phyloP scores from a whole-genome alignment of 2,113 vertebrate genomes.

The Cinclus mexicanus region DNA sequence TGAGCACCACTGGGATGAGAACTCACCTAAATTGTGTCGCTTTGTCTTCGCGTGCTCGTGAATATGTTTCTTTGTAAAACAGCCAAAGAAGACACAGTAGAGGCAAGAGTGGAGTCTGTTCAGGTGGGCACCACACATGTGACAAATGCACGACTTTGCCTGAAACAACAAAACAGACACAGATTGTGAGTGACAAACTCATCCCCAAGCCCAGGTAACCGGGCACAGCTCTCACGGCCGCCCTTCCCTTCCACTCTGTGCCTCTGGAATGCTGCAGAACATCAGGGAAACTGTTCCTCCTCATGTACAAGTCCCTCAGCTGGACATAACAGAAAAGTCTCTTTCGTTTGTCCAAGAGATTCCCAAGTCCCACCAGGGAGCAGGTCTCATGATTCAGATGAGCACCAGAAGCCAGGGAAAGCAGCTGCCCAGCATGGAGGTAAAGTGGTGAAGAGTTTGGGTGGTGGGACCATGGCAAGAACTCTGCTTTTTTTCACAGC shows the following conservation, averaged over 20 bases:
- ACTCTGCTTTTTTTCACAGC: background rate
- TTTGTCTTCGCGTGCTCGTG: slow-evolving; percentile 98
- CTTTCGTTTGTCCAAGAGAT: background rate
- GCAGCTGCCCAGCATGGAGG: background rate
- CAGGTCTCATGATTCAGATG: background rate
- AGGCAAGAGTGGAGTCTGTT: slow-evolving; percentile 98
- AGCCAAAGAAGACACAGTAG: slow-evolving; percentile 98
- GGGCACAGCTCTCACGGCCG: fast-evolving
- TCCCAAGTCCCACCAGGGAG: background rate
- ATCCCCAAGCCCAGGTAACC: fast-evolving
- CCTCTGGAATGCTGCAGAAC: background rate
- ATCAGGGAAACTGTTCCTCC: background rate
- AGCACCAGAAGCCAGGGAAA: background rate
- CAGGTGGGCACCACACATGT: slow-evolving; percentile 89
- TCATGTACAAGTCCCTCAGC: background rate
- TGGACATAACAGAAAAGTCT: background rate
- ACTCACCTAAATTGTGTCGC: slow-evolving; percentile 97
- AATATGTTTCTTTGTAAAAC: slow-evolving; percentile 98
- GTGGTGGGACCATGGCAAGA: background rate
- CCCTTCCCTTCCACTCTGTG: fast-evolving
- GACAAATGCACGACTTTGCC: slow-evolving; percentile 92
- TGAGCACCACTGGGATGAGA: background rate
- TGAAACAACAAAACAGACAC: slow-evolving; percentile 61
- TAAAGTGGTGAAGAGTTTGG: background rate
- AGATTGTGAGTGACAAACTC: background rate